Evolutionary conservation across 1,140 invertebrate species (phyloP).

Genomic region (Drosophila yakuba): DNA sequence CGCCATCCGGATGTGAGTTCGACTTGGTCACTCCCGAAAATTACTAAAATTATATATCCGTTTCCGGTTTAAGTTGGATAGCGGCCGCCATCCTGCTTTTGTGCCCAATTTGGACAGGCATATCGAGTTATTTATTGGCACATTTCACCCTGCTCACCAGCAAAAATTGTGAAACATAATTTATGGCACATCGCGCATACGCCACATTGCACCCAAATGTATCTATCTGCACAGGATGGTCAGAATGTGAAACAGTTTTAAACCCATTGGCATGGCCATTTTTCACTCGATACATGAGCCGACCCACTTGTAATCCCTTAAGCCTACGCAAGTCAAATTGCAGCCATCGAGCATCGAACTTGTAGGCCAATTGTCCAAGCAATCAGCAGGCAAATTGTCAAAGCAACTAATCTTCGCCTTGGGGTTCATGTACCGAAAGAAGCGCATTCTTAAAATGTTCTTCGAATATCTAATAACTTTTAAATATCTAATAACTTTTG

Average conservation of each 20-base stretch:
- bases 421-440: slow-evolving; percentile 14
- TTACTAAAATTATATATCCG: slow-evolving; percentile 80
- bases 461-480: background rate
- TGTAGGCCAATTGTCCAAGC: slow-evolving; percentile 40
- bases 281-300: slow-evolving; percentile 26
- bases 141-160: slow-evolving; percentile 18
- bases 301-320: slow-evolving; percentile 24
- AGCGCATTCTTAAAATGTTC: background rate
- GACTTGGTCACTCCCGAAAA: slow-evolving; percentile 72
- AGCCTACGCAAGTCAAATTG: slow-evolving; percentile 58
- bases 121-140: slow-evolving; percentile 61
- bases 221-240: slow-evolving; percentile 14
- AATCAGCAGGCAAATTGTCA: slow-evolving; percentile 49
- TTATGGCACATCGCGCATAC: slow-evolving; percentile 68
- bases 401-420: slow-evolving; percentile 25
- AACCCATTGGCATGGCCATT: slow-evolving; percentile 27
- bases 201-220: slow-evolving; percentile 43
- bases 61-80: slow-evolving; percentile 65
- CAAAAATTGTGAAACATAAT: slow-evolving; percentile 53
- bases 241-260: slow-evolving; percentile 17
- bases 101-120: slow-evolving; percentile 37
- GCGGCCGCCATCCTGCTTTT: slow-evolving; percentile 14
- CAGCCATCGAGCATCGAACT: slow-evolving; percentile 22
- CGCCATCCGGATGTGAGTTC: slow-evolving; percentile 30
- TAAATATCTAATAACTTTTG: background rate